Base-by-base conservation (phyloP, 1,140 invertebrate genomes). In the Cydia strobilella region DNA sequence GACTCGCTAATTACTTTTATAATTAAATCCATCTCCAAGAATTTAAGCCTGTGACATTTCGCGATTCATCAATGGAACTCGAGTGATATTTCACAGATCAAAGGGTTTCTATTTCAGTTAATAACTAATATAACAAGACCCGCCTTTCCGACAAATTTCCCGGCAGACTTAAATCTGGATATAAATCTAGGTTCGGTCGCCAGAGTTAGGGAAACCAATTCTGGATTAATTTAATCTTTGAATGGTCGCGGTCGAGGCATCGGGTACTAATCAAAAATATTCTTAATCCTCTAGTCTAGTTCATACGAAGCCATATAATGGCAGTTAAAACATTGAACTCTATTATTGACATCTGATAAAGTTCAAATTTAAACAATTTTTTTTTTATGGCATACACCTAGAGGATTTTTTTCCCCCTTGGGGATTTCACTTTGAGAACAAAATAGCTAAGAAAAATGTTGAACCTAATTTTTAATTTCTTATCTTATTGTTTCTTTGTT, bases 91-190 rank as follows among this genome's bases (percentile, higher is more conserved):
- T 83, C 79, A 82, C 76, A 87, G 80, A 87, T 87, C 86, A 87
- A 87, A 87, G 83, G 75, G 79, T 78, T 82, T 83, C 84, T 86
- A 87, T 86, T 86, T 86, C 79, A 82, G 80, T 85, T 82, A 77
- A 76, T 10, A 81, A 83, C 80, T 75, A 79, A 85, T 76, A 74
- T 75, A 79, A 85, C 77, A 74, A 82, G 74, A 39, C 35, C 31
- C 7, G 80, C 75, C 81, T 81, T 84, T 82, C 83, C 82, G 81
- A 78, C 80, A 80, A 84, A 84, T 87, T 86, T 85, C 81, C 75
- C 77, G 66, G 18, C 2, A 73, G 73, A 75, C 77, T 75, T 76
- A 74, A 83, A 79, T 75, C 74, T 81, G 25, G 54, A 54, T 65
- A 72, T 80, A 69, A 79, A 81, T 73, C 74, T 76, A 66, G 66